These are phyloP conservation scores for Formicarius rufipectus DNA, from an alignment of 2,113 vertebrate species.

Conservation along the genomic window DNA sequence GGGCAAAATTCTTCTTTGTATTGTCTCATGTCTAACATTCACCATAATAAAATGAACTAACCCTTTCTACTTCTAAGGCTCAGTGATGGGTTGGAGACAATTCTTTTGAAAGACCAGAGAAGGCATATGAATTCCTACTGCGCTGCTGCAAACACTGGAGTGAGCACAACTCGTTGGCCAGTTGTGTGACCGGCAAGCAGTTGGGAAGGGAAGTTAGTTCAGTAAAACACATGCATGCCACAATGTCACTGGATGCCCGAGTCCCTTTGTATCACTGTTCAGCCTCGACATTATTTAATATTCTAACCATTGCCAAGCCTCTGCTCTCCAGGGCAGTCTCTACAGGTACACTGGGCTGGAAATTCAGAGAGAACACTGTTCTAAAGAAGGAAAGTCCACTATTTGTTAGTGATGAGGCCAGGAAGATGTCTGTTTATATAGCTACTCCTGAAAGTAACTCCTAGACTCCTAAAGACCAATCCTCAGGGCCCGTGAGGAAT, in stretches of 20 bases:
- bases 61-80: not conserved
- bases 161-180: not conserved
- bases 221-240: not conserved
- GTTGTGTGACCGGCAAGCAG: not conserved
- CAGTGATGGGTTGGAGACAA: not conserved
- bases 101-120: not conserved
- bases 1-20: not conserved
- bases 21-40: not conserved
- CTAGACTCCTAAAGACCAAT: not conserved
- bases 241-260: not conserved
- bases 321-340: not conserved
- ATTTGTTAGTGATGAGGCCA: not conserved
- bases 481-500: not conserved
- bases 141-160: not conserved
- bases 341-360: not conserved
- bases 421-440: not conserved
- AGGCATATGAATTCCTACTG: not conserved
- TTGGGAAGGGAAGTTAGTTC: not conserved
- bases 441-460: not conserved
- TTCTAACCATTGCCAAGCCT: not conserved
- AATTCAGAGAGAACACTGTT: constrained; percentile 6
- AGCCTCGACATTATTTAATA: not conserved
- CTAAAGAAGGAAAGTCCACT: not conserved
- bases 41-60: not conserved
- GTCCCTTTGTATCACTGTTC: not conserved